phyloP scores from a whole-genome alignment of 2,888 invertebrate genomes.

The Euzetes globulus region DNA sequence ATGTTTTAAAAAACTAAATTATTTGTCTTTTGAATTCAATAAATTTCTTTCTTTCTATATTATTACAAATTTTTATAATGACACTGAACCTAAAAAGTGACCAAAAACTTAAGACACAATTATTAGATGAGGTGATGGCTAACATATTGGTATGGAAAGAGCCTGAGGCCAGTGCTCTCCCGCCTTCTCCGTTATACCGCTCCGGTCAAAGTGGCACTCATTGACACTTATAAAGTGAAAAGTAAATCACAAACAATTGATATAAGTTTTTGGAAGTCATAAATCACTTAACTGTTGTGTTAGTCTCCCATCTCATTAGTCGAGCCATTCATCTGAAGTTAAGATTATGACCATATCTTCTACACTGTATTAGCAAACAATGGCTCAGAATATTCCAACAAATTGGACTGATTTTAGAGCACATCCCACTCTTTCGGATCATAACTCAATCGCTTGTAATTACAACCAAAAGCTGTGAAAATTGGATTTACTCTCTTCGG shows the following conservation, averaged over 20 bases:
- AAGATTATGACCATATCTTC: slow-evolving; percentile 5
- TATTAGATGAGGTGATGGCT: slow-evolving; percentile 1
- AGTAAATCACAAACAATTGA: slow-evolving; percentile 22
- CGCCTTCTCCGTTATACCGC: slow-evolving; percentile 25
- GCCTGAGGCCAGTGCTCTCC: slow-evolving; percentile 17
- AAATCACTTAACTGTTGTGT: slow-evolving; percentile 12
- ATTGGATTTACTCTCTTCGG: neutral
- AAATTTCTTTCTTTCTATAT: too few species aligned
- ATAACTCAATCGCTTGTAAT: neutral
- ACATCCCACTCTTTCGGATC: slow-evolving; percentile 3
- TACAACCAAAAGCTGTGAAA: neutral
- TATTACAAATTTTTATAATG: too few species aligned
- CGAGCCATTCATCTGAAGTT: slow-evolving; percentile 9
- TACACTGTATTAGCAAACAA: neutral
- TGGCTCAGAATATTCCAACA: neutral
- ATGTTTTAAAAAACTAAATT: too few species aligned
- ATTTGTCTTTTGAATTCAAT: too few species aligned
- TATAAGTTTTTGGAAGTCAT: neutral
- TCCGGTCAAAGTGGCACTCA: slow-evolving; percentile 9
- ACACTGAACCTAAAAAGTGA: neutral
- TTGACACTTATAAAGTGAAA: slow-evolving; percentile 26
- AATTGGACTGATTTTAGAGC: neutral
- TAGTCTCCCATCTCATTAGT: slow-evolving; percentile 17
- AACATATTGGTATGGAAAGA: neutral
- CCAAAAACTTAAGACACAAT: neutral